Evolutionary conservation across 2,888 invertebrate genomes (phyloP), one percentile per base, ranked within the genome.

Genomic region (Himalopsyche tibetana): DNA sequence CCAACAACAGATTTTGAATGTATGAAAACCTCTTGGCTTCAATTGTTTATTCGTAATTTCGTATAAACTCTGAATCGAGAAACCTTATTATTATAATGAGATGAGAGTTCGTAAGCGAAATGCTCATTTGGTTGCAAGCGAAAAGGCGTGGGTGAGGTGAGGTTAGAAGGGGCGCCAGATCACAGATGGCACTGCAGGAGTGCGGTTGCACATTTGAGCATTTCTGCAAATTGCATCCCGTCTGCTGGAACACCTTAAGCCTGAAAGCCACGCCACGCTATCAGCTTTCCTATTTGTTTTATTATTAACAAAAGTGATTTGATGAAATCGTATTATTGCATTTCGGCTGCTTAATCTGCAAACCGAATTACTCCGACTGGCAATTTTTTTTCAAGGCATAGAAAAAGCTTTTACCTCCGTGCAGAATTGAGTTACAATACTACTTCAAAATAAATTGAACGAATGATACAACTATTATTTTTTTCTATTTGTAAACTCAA

Each of bases 131-230:
- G 63, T 63, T 63, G n/a, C 19, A 8, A 8, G 63, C 11, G 1
- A 19, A 0, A 1, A n/a, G 56, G 2, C 2, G 12, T 11, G 63
- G 63, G 63, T 19, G 51, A 11, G 51, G 51, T 51, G 38, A 19
- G 11, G 81, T 11, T 5, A 42, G 45, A 8, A 12, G 82, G 82
- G 28, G 51, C 51, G 51, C 55, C 36, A 55, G 82, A 56, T 36
- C n/a, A 40, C 82, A 56, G 51, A 28, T 82, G 82, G 45, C 28
- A 82, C 82, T 63, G 63, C 83, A 36, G 45, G 51, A 69, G 40
- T 56, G 80, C 80, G 86, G 86, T 82, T 87, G 82, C 80, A 84
- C 86, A 87, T 87, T 84, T 84, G 84, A 86, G 86, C 84, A 80
- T 56, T 84, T 86, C 55, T 45, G 55, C 82, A 84, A 87, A 87